Conservation (phyloP, 2,888 invertebrate genomes). For the Thymelicus acteon region DNA sequence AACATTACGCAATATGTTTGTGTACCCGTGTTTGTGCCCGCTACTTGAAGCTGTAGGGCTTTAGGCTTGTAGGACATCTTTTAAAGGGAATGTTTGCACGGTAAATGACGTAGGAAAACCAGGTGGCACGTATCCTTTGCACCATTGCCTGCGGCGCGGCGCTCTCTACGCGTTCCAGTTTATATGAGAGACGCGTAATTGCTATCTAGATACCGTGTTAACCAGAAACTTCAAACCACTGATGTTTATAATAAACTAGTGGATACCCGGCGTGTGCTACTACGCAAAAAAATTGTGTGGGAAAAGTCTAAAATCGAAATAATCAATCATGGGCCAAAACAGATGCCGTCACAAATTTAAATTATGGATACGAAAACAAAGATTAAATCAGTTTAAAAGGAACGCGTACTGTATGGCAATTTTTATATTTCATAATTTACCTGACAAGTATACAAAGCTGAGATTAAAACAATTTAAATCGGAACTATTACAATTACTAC, state of each 20-base stretch:
- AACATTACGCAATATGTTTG: not conserved
- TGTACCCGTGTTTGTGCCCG: not conserved
- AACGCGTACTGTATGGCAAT: no score
- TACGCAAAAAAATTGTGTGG: no score
- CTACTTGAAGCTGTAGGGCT: slow-evolving; percentile 8
- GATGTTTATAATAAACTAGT: not conserved
- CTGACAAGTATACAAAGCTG: no score
- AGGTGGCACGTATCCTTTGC: slow-evolving; percentile 19
- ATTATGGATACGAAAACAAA: no score
- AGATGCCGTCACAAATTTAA: no score
- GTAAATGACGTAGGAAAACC: slow-evolving; percentile 21
- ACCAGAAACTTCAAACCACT: not conserved
- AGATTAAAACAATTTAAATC: no score
- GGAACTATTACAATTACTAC: no score
- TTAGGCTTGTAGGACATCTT: slow-evolving; percentile 24
- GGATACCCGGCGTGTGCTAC: no score
- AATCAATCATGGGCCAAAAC: no score
- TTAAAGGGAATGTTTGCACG: slow-evolving; percentile 23
- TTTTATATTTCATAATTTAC: no score
- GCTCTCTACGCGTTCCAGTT: slow-evolving; percentile 18
- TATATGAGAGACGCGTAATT: slow-evolving; percentile 14
- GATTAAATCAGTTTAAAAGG: no score
- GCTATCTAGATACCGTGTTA: slow-evolving; percentile 8
- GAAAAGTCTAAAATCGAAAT: no score
- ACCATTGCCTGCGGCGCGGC: not conserved